Conservation (phyloP, 2,113 vertebrate genomes). For the Podarcis muralis region DNA sequence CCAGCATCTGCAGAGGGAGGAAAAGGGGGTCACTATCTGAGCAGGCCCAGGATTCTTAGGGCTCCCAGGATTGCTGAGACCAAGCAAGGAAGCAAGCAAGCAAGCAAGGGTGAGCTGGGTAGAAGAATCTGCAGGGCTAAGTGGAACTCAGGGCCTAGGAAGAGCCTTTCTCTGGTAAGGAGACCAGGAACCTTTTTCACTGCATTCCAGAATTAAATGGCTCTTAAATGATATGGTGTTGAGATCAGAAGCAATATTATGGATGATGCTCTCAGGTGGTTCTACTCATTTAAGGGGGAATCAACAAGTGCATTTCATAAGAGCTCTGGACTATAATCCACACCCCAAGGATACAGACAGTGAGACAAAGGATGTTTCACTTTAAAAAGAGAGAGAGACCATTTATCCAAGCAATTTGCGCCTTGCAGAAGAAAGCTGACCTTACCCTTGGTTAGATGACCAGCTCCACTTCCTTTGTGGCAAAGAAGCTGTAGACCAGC, state of each 20-base stretch:
- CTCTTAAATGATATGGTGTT: background rate
- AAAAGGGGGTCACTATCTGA: background rate
- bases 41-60: background rate
- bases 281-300: background rate
- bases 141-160: background rate
- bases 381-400: background rate
- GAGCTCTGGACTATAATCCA: background rate
- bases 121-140: background rate
- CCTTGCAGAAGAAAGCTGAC: background rate
- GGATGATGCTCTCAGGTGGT: background rate
- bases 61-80: background rate
- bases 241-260: background rate
- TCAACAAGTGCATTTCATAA: background rate
- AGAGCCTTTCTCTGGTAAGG: background rate
- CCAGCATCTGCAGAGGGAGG: slow-evolving; percentile 66
- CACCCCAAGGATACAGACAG: background rate
- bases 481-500: background rate
- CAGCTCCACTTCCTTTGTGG: background rate
- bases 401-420: background rate
- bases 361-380: background rate
- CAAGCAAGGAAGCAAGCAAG: too few relatives aligned
- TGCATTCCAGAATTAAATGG: background rate
- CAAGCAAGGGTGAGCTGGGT: background rate
- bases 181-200: background rate
- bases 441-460: background rate